Base-by-base conservation (phyloP, 1,140 invertebrate species). In the Lepidostoma basale region DNA sequence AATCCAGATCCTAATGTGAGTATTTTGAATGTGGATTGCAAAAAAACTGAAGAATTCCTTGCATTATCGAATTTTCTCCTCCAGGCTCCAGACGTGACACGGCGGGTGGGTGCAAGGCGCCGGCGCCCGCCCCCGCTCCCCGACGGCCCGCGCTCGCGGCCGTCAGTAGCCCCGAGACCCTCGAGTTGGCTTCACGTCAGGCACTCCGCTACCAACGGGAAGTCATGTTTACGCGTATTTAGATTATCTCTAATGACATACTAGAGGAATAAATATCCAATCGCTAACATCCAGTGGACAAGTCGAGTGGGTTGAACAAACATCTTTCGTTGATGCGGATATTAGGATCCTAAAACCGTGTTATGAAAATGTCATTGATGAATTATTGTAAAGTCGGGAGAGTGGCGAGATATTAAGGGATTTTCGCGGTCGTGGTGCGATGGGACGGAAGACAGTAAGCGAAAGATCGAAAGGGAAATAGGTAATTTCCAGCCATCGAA, bases 51-150 rank as follows among this genome's bases (percentile, higher is more conserved):
- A 72, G 67, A 69, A 72, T 69, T 69, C 67, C 62, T 69, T 72
- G 70, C 70, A 72, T 72, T 72, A 72, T 72, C 67, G 70, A 72
- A 72, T 72, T 72, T 72, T 69, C 67, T 71, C 36, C 52, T 62
- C 64, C 62, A 60, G 52, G 64, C 44, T 25, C 26, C 28, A 42
- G 58, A 56, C 56, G 63, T 26, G 59, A 56, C 42, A 59, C 42
- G 44, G 56, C 20, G 62, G 54, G 60, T 18, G 5, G 52, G 22
- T 67, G 72, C 68, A 70, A 71, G 81, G 78, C 81, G 80, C 81
- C 81, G 70, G 72, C 76, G 74, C 69, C 74, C 75, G 73, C 59
- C 54, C 62, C 49, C 58, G 26, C 47, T 18, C 64, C 26, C 70
- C 22, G 22, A 9, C 62, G 16, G 42, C 47, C 67, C 68, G 69